Evolutionary conservation across 2,113 vertebrate genomes (phyloP).

Genomic region (Okapia johnstoni): DNA sequence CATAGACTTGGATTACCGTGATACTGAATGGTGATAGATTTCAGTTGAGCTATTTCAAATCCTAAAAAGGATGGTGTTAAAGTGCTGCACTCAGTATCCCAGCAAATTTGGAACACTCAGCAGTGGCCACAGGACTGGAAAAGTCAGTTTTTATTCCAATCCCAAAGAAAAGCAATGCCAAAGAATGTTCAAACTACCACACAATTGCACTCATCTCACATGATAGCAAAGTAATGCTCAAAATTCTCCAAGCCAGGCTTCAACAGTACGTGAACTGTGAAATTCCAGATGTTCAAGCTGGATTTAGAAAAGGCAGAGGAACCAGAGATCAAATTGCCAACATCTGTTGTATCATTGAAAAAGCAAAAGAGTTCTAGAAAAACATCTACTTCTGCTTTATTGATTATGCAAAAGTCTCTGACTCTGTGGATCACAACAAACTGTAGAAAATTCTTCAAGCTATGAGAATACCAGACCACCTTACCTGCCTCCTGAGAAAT

Average conservation of each 20-base stretch:
- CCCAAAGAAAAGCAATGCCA: not conserved
- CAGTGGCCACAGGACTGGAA: not conserved
- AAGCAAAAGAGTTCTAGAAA: not conserved
- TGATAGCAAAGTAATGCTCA: not conserved
- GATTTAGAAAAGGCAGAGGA: not conserved
- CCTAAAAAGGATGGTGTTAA: not conserved
- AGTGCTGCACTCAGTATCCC: not conserved
- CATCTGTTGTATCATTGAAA: rapidly evolving
- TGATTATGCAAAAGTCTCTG: not conserved
- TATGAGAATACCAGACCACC: not conserved
- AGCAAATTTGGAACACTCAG: not conserved
- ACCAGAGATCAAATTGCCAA: not conserved
- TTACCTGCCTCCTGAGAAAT: not conserved
- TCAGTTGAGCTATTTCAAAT: not conserved
- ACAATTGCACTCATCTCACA: not conserved
- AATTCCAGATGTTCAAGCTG: not conserved
- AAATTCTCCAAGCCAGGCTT: not conserved
- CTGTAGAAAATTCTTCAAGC: not conserved
- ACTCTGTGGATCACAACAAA: not conserved
- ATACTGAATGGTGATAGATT: too few species aligned
- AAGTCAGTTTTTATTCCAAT: not conserved
- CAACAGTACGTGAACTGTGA: not conserved
- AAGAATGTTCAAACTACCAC: not conserved
- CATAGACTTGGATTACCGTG: too few species aligned
- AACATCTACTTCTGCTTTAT: not conserved